Percentiles rank a stretch among this genome's conserved stretches.
phyloP scores from a whole-genome alignment of 2,113 vertebrate genomes.

The Ranitomeya imitator region DNA sequence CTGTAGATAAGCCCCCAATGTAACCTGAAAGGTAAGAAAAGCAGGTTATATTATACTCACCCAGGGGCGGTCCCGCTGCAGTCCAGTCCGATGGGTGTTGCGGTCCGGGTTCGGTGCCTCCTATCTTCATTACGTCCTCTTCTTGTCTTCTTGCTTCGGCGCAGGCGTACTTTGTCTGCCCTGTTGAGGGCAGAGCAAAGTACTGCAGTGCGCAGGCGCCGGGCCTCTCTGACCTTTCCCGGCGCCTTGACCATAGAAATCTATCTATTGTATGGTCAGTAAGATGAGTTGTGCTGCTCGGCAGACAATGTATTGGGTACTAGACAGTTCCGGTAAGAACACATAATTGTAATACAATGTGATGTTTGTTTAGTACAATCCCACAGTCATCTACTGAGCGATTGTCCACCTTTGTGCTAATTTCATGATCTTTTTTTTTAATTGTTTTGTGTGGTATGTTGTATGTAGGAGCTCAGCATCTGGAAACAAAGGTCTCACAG shows the following conservation, averaged over 20 bases:
- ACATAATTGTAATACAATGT: neutral
- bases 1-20: no score
- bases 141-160: no score
- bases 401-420: neutral
- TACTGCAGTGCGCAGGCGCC: no score
- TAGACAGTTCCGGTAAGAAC: neutral
- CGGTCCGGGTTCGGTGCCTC: no score
- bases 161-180: no score
- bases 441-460: conserved; percentile 27
- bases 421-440: conserved; percentile 15
- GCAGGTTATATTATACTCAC: no score
- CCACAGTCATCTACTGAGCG: neutral
- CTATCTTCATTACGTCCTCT: no score
- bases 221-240: no score
- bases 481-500: conserved; percentile 22
- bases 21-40: no score
- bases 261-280: neutral
- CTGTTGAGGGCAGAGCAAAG: no score
- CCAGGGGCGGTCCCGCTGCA: no score
- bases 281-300: neutral
- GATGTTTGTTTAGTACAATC: neutral
- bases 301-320: neutral
- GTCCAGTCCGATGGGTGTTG: no score
- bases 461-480: conserved; percentile 33
- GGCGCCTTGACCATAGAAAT: neutral